A percentile compares a stretch with the other conserved stretches of the same genome.
These are phyloP conservation scores for Drosophila prolongata DNA, from an alignment of 2,888 invertebrate genomes.

Conservation along the genomic window DNA sequence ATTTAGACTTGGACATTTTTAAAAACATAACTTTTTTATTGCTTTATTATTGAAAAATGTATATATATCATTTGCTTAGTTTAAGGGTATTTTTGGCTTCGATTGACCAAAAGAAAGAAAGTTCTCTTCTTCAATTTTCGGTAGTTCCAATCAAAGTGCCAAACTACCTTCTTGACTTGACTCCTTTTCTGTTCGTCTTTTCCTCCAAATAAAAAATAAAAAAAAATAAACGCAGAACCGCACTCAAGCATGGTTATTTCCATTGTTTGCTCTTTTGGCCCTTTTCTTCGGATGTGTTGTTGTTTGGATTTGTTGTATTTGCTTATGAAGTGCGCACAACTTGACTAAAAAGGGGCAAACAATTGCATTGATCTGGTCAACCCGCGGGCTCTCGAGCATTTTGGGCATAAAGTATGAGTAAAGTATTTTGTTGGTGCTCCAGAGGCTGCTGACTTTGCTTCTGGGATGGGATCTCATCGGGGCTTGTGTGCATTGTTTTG, in stretches of 20 bases:
- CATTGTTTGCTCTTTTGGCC: slow-evolving; percentile 77
- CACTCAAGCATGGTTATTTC: slow-evolving; percentile 45
- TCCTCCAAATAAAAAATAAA: slow-evolving; percentile 1
- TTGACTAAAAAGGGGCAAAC: slow-evolving; percentile 83
- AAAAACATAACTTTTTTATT: too few species aligned
- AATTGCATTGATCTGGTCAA: slow-evolving; percentile 79
- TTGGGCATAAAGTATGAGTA: slow-evolving; percentile 80
- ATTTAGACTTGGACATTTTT: too few species aligned
- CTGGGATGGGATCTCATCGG: slow-evolving; percentile 42
- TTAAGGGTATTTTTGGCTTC: slow-evolving; percentile 5
- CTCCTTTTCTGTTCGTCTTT: slow-evolving; percentile 13
- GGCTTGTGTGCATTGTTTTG: slow-evolving; percentile 71
- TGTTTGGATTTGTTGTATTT: slow-evolving; percentile 70
- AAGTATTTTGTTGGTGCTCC: slow-evolving; percentile 64
- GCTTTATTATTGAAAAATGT: too few species aligned
- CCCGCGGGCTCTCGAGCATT: slow-evolving; percentile 53
- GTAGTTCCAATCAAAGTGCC: slow-evolving; percentile 74
- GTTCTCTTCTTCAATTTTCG: slow-evolving; percentile 22
- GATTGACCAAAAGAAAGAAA: neutral
- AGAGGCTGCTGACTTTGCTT: slow-evolving; percentile 20
- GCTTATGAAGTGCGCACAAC: slow-evolving; percentile 81
- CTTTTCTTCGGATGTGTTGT: slow-evolving; percentile 37
- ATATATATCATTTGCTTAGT: neutral
- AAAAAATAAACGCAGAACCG: slow-evolving; percentile 25
- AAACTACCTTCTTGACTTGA: slow-evolving; percentile 47